A percentile compares a stretch with the other conserved stretches of the same genome.
phyloP scores from a whole-genome alignment of 1,140 invertebrate genomes.

The Drosophila virilis region DNA sequence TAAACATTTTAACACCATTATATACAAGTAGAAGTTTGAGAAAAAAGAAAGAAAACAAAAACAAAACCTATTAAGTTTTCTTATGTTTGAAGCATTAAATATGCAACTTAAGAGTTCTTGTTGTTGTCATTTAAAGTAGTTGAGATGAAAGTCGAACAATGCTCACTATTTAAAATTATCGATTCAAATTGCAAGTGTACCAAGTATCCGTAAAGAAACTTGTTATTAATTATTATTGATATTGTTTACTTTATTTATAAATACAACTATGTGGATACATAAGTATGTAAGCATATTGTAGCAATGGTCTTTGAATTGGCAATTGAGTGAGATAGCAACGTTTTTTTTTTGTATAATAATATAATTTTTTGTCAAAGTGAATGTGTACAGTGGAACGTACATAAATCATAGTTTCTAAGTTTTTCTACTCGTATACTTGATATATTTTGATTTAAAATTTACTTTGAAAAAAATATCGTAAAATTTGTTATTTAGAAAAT shows the following conservation, averaged over 20 bases:
- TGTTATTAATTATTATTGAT: slow-evolving; percentile 25
- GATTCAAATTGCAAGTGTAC: not conserved
- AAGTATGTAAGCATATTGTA: not conserved
- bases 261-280: slow-evolving; percentile 10
- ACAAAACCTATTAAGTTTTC: not conserved
- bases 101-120: not conserved
- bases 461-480: no score
- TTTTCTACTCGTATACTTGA: no score
- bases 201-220: slow-evolving; percentile 21
- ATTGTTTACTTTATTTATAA: slow-evolving; percentile 31
- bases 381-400: slow-evolving; percentile 1
- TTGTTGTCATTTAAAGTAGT: slow-evolving; percentile 4
- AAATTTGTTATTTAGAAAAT: no score
- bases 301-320: slow-evolving; percentile 6
- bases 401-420: no score
- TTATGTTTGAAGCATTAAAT: no score
- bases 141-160: slow-evolving; percentile 26
- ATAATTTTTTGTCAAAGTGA: not conserved
- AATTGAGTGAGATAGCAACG: slow-evolving; percentile 12
- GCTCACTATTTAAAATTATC: slow-evolving; percentile 7
- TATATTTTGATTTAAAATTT: no score
- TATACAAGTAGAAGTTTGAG: slow-evolving; percentile 31
- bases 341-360: not conserved
- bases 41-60: slow-evolving; percentile 5
- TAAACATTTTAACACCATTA: slow-evolving; percentile 29